These are phyloP conservation scores for Meles meles DNA, from an alignment of 2,113 vertebrate species.

Conservation along the genomic window DNA sequence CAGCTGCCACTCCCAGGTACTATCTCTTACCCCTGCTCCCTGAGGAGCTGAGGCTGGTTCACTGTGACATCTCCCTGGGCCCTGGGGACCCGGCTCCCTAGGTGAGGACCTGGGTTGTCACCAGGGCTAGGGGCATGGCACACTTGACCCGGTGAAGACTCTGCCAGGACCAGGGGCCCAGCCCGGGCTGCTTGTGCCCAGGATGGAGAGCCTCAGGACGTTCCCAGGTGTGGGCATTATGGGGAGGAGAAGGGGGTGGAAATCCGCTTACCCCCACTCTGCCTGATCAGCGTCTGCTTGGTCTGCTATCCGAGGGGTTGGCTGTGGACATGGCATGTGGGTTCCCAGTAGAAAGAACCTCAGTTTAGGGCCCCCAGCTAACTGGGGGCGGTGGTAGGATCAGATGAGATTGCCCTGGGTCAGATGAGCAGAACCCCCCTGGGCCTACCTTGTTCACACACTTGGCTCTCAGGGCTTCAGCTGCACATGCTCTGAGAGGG, in stretches of 20 bases:
- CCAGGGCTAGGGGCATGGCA: accelerated
- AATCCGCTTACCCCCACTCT: neutral
- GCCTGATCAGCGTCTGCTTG: accelerated
- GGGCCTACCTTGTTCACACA: accelerated
- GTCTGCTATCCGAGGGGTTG: neutral
- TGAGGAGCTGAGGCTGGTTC: neutral
- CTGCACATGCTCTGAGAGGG: accelerated
- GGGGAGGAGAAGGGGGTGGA: neutral
- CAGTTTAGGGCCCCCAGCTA: neutral
- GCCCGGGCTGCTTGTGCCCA: neutral
- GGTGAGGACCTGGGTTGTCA: neutral
- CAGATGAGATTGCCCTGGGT: neutral
- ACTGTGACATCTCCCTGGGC: neutral
- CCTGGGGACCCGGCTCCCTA: neutral
- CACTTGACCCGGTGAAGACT: neutral
- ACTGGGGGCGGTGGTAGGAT: neutral
- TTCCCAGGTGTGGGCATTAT: neutral
- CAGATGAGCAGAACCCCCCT: neutral
- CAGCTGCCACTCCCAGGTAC: neutral
- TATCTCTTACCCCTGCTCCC: neutral
- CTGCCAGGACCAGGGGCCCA: neutral
- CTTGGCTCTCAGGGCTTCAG: neutral
- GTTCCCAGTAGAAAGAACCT: neutral
- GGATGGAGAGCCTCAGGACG: neutral
- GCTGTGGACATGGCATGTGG: neutral